Percentiles rank a stretch among this genome's conserved stretches.
phyloP scores from a whole-genome alignment of 2,888 invertebrate genomes.

The Rhagophthalmus giganteus region DNA sequence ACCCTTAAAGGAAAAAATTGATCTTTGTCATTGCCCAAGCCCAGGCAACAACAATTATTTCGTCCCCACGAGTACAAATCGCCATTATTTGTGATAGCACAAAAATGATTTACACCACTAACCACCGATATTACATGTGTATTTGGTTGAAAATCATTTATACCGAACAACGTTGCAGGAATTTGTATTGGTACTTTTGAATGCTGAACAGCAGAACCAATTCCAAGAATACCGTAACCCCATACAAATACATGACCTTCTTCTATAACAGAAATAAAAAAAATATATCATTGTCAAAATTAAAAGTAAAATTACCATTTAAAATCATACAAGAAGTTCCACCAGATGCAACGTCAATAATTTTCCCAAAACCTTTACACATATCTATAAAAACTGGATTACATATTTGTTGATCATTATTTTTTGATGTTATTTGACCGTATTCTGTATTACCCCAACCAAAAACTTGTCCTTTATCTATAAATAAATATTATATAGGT shows the following conservation, averaged over 20 bases:
- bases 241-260: conserved; percentile 85
- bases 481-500: conserved; percentile 31
- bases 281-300: conserved; percentile 3
- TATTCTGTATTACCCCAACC: conserved; percentile 98
- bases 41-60: conserved; percentile 82
- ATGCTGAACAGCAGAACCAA: conserved; percentile 77
- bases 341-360: conserved; percentile 80
- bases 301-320: conserved; percentile 63
- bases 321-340: conserved; percentile 84
- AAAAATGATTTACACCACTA: conserved; percentile 76
- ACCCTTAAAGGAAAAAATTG: conserved; percentile 88
- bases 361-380: conserved; percentile 70
- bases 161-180: conserved; percentile 81
- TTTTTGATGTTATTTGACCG: conserved; percentile 70
- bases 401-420: conserved; percentile 70
- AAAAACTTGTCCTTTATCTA: conserved; percentile 87
- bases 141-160: conserved; percentile 78
- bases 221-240: conserved; percentile 92
- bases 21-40: conserved; percentile 77
- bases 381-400: conserved; percentile 68
- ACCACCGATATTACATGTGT: conserved; percentile 66
- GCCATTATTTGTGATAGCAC: conserved; percentile 79
- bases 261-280: conserved; percentile 58
- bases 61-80: conserved; percentile 92
- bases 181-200: conserved; percentile 70